Conservation (phyloP, 1,140 invertebrate genomes). For the Cyclina sinensis region DNA sequence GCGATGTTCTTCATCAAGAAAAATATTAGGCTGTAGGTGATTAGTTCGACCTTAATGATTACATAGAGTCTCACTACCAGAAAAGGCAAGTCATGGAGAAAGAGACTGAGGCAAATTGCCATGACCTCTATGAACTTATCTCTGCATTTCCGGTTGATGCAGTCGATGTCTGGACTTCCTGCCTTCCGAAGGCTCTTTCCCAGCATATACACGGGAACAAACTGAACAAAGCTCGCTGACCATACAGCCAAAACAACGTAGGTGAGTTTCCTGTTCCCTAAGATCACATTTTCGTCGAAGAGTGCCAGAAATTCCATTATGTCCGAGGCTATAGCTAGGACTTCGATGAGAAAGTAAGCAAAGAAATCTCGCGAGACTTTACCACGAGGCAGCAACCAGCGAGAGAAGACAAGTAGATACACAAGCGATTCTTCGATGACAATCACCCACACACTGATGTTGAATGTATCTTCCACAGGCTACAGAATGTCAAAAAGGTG, state of each 20-base stretch:
- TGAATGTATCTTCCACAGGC: constrained; percentile 6
- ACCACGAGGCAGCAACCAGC: constrained; percentile 95
- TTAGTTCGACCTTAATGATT: constrained; percentile 93
- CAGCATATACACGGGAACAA: constrained; percentile 60
- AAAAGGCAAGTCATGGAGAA: constrained; percentile 92
- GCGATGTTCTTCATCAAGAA: constrained; percentile 95
- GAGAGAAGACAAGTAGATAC: constrained; percentile 94
- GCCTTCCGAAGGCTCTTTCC: constrained; percentile 25
- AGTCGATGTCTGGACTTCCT: neutral
- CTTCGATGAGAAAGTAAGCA: constrained; percentile 94
- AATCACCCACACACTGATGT: constrained; percentile 69
- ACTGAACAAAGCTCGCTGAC: constrained; percentile 94
- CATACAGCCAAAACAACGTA: constrained; percentile 75
- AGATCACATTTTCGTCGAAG: constrained; percentile 88
- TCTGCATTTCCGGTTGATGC: neutral
- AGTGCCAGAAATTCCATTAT: constrained; percentile 98
- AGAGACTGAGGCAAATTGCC: constrained; percentile 49
- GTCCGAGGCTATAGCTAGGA: constrained; percentile 93
- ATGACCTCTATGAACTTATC: constrained; percentile 42
- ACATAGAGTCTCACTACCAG: constrained; percentile 93
- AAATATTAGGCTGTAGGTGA: constrained; percentile 96
- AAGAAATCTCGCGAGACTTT: constrained; percentile 94
- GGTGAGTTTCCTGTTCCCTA: constrained; percentile 60
- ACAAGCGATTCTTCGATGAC: constrained; percentile 94
- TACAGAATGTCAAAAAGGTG: too few species aligned